A percentile compares a stretch with the other conserved stretches of the same genome.
phyloP scores from a whole-genome alignment of 2,888 invertebrate species.

The Drosophila pseudotalamancana region DNA sequence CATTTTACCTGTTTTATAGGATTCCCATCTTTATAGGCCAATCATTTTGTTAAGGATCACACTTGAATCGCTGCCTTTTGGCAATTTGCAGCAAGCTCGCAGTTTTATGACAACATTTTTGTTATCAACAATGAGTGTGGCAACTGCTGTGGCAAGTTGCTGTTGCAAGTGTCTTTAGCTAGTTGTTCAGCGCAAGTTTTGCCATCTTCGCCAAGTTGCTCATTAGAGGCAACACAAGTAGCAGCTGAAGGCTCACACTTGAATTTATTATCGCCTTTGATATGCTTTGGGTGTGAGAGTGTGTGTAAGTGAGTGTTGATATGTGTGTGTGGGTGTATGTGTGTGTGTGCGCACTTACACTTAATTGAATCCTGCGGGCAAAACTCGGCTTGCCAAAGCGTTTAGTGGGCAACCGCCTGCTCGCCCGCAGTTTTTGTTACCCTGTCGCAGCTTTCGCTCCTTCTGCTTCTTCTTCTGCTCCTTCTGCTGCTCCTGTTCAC shows the following conservation, averaged over 20 bases:
- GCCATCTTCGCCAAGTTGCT: slow-evolving; percentile 47
- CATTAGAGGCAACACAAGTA: slow-evolving; percentile 30
- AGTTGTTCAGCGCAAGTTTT: slow-evolving; percentile 32
- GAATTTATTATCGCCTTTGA: slow-evolving; percentile 50
- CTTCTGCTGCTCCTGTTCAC: slow-evolving; percentile 31
- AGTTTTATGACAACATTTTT: slow-evolving; percentile 17
- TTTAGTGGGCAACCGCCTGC: slow-evolving; percentile 65
- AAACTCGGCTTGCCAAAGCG: slow-evolving; percentile 70
- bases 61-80: neutral
- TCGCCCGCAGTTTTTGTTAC: slow-evolving; percentile 35
- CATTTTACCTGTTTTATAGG: no score
- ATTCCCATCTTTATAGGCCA: neutral
- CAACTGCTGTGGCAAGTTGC: slow-evolving; percentile 25
- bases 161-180: slow-evolving; percentile 27
- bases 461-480: slow-evolving; percentile 10
- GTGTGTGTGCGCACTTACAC: slow-evolving; percentile 63
- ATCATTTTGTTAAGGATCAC: slow-evolving; percentile 1
- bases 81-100: slow-evolving; percentile 9
- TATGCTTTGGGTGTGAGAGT: slow-evolving; percentile 7
- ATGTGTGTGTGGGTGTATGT: slow-evolving; percentile 3
- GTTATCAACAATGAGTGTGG: slow-evolving; percentile 20
- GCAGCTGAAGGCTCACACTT: slow-evolving; percentile 33
- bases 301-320: neutral
- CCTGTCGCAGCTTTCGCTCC: neutral
- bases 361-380: slow-evolving; percentile 78